Conservation (phyloP, 2,888 invertebrate genomes). For the Machimus rusticus region DNA sequence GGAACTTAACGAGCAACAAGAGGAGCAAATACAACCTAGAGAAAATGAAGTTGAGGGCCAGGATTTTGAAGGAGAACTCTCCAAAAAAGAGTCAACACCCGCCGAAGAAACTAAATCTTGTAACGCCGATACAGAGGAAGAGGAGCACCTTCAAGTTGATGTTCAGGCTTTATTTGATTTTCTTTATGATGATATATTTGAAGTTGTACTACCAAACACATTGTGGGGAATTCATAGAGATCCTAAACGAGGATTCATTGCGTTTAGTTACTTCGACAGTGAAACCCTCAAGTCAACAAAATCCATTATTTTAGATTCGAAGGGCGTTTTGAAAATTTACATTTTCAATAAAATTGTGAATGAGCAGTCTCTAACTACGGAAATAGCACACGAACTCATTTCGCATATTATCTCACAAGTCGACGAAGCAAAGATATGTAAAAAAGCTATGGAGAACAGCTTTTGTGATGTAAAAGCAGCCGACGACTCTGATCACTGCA, state of each 20-base stretch:
- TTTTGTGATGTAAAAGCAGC: slow-evolving; percentile 4
- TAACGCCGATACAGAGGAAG: background rate
- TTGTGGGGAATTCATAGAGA: slow-evolving; percentile 48
- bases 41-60: background rate
- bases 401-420: slow-evolving; percentile 19
- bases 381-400: background rate
- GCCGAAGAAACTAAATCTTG: background rate
- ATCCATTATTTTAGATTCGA: slow-evolving; percentile 23
- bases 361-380: background rate
- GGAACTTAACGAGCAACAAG: slow-evolving; percentile 9
- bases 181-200: slow-evolving; percentile 48
- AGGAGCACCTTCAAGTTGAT: background rate
- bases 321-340: background rate
- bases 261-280: slow-evolving; percentile 44
- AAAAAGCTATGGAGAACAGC: background rate
- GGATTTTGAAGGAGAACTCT: background rate
- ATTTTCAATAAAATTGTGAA: background rate
- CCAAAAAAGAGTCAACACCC: background rate
- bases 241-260: slow-evolving; percentile 44
- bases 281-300: slow-evolving; percentile 30
- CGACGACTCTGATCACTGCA: background rate
- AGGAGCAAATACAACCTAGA: background rate
- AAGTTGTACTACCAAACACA: slow-evolving; percentile 46
- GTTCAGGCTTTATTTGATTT: slow-evolving; percentile 45
- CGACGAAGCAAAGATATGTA: slow-evolving; percentile 14